A percentile compares a stretch with the other conserved stretches of the same genome.
These are phyloP conservation scores for Drosophila anceps DNA, from an alignment of 2,888 invertebrate species.

Conservation along the genomic window DNA sequence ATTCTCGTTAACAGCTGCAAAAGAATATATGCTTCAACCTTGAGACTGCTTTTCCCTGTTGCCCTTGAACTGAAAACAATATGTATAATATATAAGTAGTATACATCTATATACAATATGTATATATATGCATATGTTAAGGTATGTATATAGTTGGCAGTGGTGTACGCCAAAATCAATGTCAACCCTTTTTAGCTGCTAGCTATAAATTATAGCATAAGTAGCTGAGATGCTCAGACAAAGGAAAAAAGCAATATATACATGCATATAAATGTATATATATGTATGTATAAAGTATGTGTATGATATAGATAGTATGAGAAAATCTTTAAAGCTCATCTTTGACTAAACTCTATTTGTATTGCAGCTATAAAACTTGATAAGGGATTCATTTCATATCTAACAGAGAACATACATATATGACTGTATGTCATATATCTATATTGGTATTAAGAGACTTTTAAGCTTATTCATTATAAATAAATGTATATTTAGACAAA, in stretches of 20 bases:
- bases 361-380: not conserved
- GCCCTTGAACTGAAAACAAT: constrained; percentile 30
- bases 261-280: not conserved
- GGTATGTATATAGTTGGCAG: not conserved
- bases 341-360: not conserved
- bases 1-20: constrained; percentile 21
- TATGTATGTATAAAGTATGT: not conserved
- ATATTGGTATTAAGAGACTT: not conserved
- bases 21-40: constrained; percentile 26
- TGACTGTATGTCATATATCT: not conserved
- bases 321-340: not conserved
- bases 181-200: constrained; percentile 26
- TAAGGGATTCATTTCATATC: not conserved
- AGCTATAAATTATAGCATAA: constrained; percentile 12
- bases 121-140: not conserved
- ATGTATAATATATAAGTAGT: not conserved
- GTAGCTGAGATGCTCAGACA: not conserved
- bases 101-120: not conserved
- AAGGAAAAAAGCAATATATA: not conserved
- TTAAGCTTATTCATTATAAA: not conserved
- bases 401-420: not conserved
- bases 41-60: constrained; percentile 48
- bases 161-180: constrained; percentile 49
- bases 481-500: too few relatives aligned
- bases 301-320: not conserved